These are phyloP conservation scores for Lophotriccus pileatus DNA, from an alignment of 2,797 vertebrate species.

Conservation along the genomic window DNA sequence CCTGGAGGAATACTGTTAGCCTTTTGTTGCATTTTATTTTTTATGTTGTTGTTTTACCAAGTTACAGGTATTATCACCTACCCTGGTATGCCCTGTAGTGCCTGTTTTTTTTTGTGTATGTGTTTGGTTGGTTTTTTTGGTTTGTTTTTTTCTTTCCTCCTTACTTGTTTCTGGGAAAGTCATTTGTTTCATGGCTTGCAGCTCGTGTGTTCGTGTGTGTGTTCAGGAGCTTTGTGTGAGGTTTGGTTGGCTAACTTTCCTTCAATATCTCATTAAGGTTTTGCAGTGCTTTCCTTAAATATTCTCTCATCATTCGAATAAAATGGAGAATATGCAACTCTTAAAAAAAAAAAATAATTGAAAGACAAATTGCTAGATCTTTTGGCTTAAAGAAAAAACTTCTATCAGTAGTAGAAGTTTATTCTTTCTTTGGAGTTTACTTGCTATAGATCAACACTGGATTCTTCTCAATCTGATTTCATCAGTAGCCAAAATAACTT, in stretches of 20 bases:
- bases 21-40: constrained; percentile 26
- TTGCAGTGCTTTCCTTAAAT: constrained; percentile 22
- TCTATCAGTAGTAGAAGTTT: neutral
- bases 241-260: constrained; percentile 71
- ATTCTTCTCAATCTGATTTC: neutral
- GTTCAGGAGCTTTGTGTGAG: constrained; percentile 71
- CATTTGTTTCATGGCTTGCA: constrained; percentile 76
- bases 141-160: constrained; percentile 48
- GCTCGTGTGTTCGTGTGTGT: constrained; percentile 72
- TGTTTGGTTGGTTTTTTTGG: neutral
- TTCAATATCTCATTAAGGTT: constrained; percentile 78
- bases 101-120: neutral
- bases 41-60: constrained; percentile 29
- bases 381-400: neutral
- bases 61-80: constrained; percentile 39
- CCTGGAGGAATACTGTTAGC: constrained; percentile 14
- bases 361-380: neutral
- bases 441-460: neutral
- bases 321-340: constrained; percentile 52
- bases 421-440: neutral
- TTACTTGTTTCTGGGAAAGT: constrained; percentile 86
- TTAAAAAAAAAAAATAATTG: neutral
- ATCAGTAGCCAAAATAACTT: neutral
- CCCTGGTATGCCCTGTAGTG: constrained; percentile 20
- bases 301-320: neutral